Conservation (phyloP, 2,113 vertebrate genomes). For the Anseranas semipalmata region DNA sequence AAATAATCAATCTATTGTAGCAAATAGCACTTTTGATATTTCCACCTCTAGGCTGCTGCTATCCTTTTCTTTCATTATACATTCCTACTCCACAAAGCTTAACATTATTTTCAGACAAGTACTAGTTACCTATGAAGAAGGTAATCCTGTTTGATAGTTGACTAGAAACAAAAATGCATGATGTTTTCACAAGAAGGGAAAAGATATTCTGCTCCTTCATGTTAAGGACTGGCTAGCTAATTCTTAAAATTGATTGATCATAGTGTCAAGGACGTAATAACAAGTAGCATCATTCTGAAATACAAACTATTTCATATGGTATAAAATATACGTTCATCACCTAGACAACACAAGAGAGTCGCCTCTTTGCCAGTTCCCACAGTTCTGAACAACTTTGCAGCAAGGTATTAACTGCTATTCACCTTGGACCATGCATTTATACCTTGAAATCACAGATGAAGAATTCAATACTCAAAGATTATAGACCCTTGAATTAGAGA, state of each 20-base stretch:
- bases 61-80: not conserved
- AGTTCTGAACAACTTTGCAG: not conserved
- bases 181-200: not conserved
- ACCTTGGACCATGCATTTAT: rapidly evolving
- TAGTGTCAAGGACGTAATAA: not conserved
- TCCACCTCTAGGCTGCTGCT: not conserved
- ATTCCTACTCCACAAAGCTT: not conserved
- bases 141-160: not conserved
- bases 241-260: not conserved
- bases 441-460: not conserved
- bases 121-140: not conserved
- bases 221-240: not conserved
- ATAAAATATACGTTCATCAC: not conserved
- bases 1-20: not conserved
- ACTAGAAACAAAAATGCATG: not conserved
- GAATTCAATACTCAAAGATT: not conserved
- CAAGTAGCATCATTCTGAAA: not conserved
- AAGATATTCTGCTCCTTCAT: not conserved
- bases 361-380: not conserved
- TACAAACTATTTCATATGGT: not conserved
- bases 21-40: not conserved
- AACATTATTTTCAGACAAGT: not conserved
- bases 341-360: not conserved
- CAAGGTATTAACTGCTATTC: not conserved
- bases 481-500: not conserved